phyloP scores from a whole-genome alignment of 2,888 invertebrate species.

The Resseliella maxima region DNA sequence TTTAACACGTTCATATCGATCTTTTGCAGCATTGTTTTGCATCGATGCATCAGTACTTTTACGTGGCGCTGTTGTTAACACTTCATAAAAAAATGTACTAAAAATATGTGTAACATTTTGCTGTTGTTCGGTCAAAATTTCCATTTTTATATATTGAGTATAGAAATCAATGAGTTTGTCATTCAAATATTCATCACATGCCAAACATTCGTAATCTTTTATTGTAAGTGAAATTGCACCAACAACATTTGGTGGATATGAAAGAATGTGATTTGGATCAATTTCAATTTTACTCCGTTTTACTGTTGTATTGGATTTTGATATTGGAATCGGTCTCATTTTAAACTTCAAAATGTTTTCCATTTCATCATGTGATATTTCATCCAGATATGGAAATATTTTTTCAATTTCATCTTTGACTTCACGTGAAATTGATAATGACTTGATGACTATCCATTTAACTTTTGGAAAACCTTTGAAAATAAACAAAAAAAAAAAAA shows the following conservation, averaged over 20 bases:
- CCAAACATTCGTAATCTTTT: conserved; percentile 91
- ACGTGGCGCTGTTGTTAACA: conserved; percentile 78
- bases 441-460: too few relatives aligned
- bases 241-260: conserved; percentile 87
- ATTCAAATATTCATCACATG: conserved; percentile 93
- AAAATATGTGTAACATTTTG: conserved; percentile 90
- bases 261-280: conserved; percentile 74
- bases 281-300: too few relatives aligned
- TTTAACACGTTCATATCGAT: too few relatives aligned
- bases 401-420: too few relatives aligned
- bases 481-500: too few relatives aligned
- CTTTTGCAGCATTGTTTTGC: conserved; percentile 84
- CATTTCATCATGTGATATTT: too few relatives aligned
- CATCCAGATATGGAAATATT: too few relatives aligned
- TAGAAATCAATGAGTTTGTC: conserved; percentile 99
- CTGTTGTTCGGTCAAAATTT: conserved; percentile 77
- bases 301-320: too few relatives aligned
- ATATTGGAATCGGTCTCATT: too few relatives aligned
- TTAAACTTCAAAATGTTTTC: too few relatives aligned
- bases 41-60: conserved; percentile 87
- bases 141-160: conserved; percentile 81
- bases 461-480: too few relatives aligned
- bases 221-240: conserved; percentile 91
- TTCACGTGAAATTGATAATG: too few relatives aligned
- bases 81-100: conserved; percentile 95